Evolutionary conservation across 2,888 invertebrate genomes (phyloP), one percentile per base, ranked within the genome.

Genomic region (Phyto melanocephala): DNA sequence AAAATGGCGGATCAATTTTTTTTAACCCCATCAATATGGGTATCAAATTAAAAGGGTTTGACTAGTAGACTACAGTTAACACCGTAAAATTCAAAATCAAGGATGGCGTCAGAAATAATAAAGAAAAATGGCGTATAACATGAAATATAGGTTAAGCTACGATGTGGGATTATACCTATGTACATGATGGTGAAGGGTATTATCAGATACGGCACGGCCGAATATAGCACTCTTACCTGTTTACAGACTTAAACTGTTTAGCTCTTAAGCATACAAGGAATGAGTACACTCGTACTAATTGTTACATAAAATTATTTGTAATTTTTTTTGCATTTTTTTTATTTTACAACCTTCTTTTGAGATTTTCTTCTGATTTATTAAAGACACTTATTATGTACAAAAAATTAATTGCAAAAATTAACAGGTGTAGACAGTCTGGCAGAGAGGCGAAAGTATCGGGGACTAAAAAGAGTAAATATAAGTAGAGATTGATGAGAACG

Each of bases 371-470:
- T 62, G 72, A 74, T 42, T 35, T 63, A 74, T 54, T 63, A 45
- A 54, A 54, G 42, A 54, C 37, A 65, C 65, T 62, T 75, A 45
- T 56, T 75, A n/a, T 15, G 22, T 60, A 78, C 40, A 68, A 56
- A 63, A 72, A 72, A 56, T 33, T 8, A 58, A 37, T n/a, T n/a
- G n/a, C n/a, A 10, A 37, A 47, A 35, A 5, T 28, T 22, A 63
- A 37, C 68, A 81, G 77, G 81, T 83, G 80, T 72, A 80, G 75
- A 80, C 62, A 67, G 40, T 60, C 56, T 65, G 70, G 52, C 60
- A 68, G 54, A 42, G 52, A 68, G 60, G 6, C 28, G 6, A 28
- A 28, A n/a, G n/a, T n/a, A n/a, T n/a, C n/a, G n/a, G n/a, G n/a
- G n/a, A n/a, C n/a, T n/a, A n/a, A n/a, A n/a, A n/a, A n/a, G n/a